These are phyloP conservation scores for Neria commutata DNA, from an alignment of 2,888 invertebrate species.

Conservation along the genomic window DNA sequence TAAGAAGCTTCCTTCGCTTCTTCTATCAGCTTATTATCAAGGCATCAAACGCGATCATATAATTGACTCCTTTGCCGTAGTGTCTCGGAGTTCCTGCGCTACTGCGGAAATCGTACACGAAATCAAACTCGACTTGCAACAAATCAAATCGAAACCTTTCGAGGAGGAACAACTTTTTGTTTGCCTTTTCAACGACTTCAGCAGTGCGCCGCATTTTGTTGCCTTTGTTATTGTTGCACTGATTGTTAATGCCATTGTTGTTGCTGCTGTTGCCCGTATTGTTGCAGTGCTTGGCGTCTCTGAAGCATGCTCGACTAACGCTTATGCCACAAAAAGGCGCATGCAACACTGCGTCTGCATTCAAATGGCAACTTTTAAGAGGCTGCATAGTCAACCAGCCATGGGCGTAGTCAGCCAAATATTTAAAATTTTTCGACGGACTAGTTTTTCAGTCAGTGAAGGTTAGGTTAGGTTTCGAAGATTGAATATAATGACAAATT, in stretches of 20 bases:
- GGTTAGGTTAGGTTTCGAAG: no score
- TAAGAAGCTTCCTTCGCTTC: no score
- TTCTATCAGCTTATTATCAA: no score
- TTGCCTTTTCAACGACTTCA: not conserved
- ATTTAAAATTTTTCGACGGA: no score
- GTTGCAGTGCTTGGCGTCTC: constrained; percentile 36
- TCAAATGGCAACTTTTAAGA: not conserved
- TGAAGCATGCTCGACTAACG: constrained; percentile 11
- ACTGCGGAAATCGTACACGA: not conserved
- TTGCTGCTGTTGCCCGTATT: not conserved
- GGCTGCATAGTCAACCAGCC: not conserved
- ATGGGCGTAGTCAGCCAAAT: no score
- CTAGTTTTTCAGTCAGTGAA: no score
- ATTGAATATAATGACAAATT: no score
- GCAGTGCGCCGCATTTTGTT: no score
- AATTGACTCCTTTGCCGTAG: no score
- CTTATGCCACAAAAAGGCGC: not conserved
- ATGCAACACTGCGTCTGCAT: not conserved
- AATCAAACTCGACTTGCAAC: not conserved
- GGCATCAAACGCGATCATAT: no score
- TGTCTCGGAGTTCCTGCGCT: not conserved
- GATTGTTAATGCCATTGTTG: not conserved
- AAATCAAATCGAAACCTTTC: not conserved
- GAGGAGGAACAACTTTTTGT: no score
- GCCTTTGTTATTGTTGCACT: constrained; percentile 2